Evolutionary conservation across 2,888 invertebrate species (phyloP).

Genomic region (Oscheius sp.): DNA sequence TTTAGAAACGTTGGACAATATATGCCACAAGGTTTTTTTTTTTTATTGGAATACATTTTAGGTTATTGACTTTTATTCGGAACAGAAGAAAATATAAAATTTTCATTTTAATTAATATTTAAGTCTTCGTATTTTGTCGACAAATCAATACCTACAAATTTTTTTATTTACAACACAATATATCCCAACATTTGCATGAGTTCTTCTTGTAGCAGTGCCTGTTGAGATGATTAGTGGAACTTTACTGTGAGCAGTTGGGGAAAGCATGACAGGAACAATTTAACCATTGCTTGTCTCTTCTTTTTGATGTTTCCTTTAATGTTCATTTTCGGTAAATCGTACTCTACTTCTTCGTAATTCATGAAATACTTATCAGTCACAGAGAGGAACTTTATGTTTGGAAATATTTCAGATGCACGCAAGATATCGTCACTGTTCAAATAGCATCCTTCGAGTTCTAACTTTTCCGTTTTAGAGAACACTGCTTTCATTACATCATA

Average conservation of each 20-base stretch:
- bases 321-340: not conserved
- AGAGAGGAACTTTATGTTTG: not conserved
- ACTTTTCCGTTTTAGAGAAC: not conserved
- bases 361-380: not conserved
- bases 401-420: not conserved
- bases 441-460: not conserved
- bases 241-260: slow-evolving; percentile 1
- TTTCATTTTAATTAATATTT: too few species aligned
- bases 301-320: not conserved
- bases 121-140: too few species aligned
- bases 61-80: not conserved
- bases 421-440: slow-evolving; percentile 4
- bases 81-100: too few species aligned
- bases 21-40: not conserved
- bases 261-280: not conserved
- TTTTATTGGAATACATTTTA: not conserved
- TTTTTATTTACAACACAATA: too few species aligned
- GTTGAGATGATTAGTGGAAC: slow-evolving; percentile 13
- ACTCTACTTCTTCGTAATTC: not conserved
- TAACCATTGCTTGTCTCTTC: not conserved
- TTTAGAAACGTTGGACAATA: not conserved
- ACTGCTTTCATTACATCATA: not conserved
- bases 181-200: too few species aligned
- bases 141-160: too few species aligned
- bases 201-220: too few species aligned